Conservation (phyloP, 2,113 vertebrate genomes). For the Tragelaphus strepsiceros region DNA sequence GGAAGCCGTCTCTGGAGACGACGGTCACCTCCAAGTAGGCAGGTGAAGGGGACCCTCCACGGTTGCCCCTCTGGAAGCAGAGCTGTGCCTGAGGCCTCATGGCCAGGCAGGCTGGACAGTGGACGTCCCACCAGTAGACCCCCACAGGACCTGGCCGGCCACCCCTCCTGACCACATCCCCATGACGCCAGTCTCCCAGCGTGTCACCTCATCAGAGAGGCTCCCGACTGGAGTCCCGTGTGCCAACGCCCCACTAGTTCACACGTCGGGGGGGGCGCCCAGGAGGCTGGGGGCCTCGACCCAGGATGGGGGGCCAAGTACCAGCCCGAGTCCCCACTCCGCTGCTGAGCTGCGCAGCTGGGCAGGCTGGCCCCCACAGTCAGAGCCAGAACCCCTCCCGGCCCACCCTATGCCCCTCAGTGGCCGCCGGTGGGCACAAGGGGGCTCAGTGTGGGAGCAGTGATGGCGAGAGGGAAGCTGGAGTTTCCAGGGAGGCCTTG, state of each 20-base stretch:
- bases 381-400: no score
- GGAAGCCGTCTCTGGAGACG: background rate
- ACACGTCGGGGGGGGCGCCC: no score
- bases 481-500: background rate
- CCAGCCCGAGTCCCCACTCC: background rate
- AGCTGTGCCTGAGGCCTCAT: no score
- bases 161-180: background rate
- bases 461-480: background rate
- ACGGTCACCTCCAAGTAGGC: background rate
- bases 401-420: background rate
- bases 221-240: fast-evolving
- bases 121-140: background rate
- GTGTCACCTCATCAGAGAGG: background rate
- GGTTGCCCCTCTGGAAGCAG: background rate
- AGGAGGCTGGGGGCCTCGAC: background rate
- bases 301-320: background rate
- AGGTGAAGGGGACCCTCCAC: background rate
- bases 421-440: no score
- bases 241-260: background rate
- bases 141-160: fast-evolving
- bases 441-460: background rate
- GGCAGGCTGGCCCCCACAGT: background rate
- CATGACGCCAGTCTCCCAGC: background rate
- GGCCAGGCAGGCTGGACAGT: background rate
- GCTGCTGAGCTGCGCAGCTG: background rate